Evolutionary conservation across 2,113 vertebrate species (phyloP), one percentile per base, ranked within the genome.

Genomic region (Indicator maculatus): DNA sequence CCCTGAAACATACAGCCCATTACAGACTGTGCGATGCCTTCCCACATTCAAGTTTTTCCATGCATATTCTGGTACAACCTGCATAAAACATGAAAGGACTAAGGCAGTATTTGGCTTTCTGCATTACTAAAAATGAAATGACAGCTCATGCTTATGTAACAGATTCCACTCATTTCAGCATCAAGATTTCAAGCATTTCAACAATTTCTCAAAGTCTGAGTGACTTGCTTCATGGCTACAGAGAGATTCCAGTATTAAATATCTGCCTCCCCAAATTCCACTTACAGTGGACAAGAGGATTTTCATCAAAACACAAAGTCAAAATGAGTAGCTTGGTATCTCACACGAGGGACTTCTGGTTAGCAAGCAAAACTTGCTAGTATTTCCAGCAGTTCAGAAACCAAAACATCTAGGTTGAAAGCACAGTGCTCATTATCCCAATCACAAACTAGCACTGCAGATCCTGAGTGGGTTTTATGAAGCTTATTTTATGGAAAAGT

Each of bases 131-230:
- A 90, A 86, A 16, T 21, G 88, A 84, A 79, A 28, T 83, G 93
- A 94, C 94, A 96, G 95, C 88, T 96, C 92, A 86, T 94, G 82
- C 79, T 90, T 95, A 93, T 82, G 86, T 67, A 95, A 96, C 11
- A 26, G 86, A 61, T 74, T 78, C 65, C 61, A 52, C 36, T 80
- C 1, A 0, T 45, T 69, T 79, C 78, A 89, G 56, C 59, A 52
- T 7, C 1, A 5, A 85, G 31, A 41, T 70, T 92, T 90, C 90
- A 75, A 75, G 73, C 45, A 45, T 69, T 93, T 86, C 77, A 83
- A 44, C 8, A 21, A 6, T 83, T 87, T 88, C 64, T 83, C 52
- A 11, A 59, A 83, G 16, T 56, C 75, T 58, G 61, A 84, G 69
- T n/a, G 58, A 86, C 47, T 89, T 27, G 69, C 7, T 89, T 82